Evolutionary conservation across 2,113 vertebrate genomes (phyloP), one percentile per base, ranked within the genome.

Genomic region (Catagonus wagneri): DNA sequence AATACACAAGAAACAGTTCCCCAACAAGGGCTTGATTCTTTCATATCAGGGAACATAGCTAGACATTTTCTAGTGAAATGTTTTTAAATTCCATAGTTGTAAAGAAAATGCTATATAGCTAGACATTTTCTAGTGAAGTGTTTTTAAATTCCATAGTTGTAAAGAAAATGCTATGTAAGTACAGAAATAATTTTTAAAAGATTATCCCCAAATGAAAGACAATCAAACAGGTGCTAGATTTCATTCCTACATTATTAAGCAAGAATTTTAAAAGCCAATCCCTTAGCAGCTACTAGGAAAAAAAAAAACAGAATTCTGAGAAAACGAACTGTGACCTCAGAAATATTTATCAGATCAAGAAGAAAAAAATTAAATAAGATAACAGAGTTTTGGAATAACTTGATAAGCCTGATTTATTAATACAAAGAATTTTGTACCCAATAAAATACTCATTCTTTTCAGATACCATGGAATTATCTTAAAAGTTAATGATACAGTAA

Each of bases 291-390:
- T 58, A 34, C 34, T 17, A 80, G 39, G 13, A 66, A 89, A 83
- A 86, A 66, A 75, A 20, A 44, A 66, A 75, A 16, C 5, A 27
- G n/a, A 60, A 6, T 61, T 36, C 60, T 80, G 22, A 74, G 58
- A 71, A 90, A 93, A 83, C 61, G 5, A 81, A 39, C 0, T 15
- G 20, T 69, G 2, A 74, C 23, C 44, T 12, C 32, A 39, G 22
- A 17, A 86, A 27, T 78, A 87, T 66, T 60, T 72, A 7, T 75
- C 68, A 79, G 44, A 74, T 71, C n/a, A 63, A 68, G 19, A 29
- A 63, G 19, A 89, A n/a, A 93, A 88, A 84, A 80, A n/a, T n/a
- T 89, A 86, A 90, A 36, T 56, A 72, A 29, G 32, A 54, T 66
- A 79, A 78, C 2, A 69, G 50, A 80, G 7, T 32, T 44, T 83